Evolutionary conservation across 2,113 vertebrate genomes (phyloP), one percentile per base, ranked within the genome.

Genomic region (Calonectris borealis): DNA sequence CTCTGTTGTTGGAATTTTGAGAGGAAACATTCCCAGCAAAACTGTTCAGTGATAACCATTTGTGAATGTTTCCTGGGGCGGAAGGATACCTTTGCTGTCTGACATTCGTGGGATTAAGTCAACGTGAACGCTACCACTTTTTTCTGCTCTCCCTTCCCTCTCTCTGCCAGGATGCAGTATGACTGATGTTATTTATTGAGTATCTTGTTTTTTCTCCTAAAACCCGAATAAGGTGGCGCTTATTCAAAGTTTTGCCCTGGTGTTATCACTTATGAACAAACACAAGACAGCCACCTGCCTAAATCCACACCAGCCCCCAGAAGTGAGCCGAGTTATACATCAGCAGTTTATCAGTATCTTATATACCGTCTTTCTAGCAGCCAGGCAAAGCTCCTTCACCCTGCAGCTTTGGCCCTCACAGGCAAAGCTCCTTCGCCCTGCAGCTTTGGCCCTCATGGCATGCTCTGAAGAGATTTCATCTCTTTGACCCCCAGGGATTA

Each of bases 111-210:
- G 9, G 7, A 38, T 65, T 44, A 14, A 48, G 26, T 26, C 48
- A 64, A 21, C 0, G 0, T 48, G 58, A 77, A 82, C 1, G 2
- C n/a, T 31, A 40, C 14, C 16, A 1, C 21, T 26, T 60, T 40
- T 54, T 51, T 49, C 34, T n/a, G 32, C 14, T 32, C 34, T 38
- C 58, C 48, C 26, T 32, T 27, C n/a, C 20, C 8, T 36, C 16
- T 60, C 16, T 52, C 29, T 66, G 55, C 57, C 61, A 75, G 46
- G 29, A 55, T 55, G 55, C 22, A 20, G 4, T 26, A 62, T 14
- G 65, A 55, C 60, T 38, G n/a, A 61, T 36, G 13, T 16, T 70
- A 65, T 26, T 60, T 69, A 66, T 26, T 6, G 4, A 42, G 16
- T 11, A 21, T 17, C 22, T 64, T 69, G 64, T 79, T 88, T 86